phyloP scores from a whole-genome alignment of 1,140 invertebrate genomes.

The Pachypeltis micranthus region DNA sequence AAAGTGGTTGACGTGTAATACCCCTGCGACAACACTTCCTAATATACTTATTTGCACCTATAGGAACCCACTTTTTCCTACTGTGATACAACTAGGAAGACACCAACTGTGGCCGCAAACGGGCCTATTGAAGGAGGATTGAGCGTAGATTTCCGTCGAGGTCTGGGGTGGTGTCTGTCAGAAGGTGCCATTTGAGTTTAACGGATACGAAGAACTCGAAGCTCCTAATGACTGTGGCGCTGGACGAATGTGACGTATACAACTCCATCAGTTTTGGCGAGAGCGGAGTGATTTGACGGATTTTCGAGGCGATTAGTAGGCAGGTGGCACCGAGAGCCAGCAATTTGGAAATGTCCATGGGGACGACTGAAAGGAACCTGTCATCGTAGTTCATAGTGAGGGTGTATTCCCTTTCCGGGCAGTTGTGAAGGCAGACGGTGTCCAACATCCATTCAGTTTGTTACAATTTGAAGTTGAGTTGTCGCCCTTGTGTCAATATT shows the following conservation, averaged over 20 bases:
- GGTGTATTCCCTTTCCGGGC: constrained; percentile 82
- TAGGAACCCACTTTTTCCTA: too few species aligned
- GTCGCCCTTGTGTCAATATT: too few species aligned
- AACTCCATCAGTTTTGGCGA: constrained; percentile 54
- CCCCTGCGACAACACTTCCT: too few species aligned
- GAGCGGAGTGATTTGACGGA: constrained; percentile 68
- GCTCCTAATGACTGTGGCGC: constrained; percentile 31
- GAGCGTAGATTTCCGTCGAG: too few species aligned
- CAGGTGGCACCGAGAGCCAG: constrained; percentile 82
- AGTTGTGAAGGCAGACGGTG: constrained; percentile 78
- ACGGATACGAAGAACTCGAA: constrained; percentile 68
- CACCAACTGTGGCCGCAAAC: too few species aligned
- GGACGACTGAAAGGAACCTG: constrained; percentile 70
- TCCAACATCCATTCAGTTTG: too few species aligned
- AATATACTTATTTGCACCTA: too few species aligned
- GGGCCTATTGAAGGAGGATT: too few species aligned
- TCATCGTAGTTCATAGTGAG: constrained; percentile 86
- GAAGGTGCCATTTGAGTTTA: constrained; percentile 71
- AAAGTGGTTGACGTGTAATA: too few species aligned
- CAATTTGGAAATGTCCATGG: constrained; percentile 66
- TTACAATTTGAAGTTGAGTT: too few species aligned
- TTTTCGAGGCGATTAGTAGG: constrained; percentile 79
- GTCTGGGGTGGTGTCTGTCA: constrained; percentile 65
- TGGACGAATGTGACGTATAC: not conserved
- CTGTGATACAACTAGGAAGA: too few species aligned